Base-by-base conservation (phyloP, 2,113 vertebrate species). In the Brachyhypopomus gauderio region DNA sequence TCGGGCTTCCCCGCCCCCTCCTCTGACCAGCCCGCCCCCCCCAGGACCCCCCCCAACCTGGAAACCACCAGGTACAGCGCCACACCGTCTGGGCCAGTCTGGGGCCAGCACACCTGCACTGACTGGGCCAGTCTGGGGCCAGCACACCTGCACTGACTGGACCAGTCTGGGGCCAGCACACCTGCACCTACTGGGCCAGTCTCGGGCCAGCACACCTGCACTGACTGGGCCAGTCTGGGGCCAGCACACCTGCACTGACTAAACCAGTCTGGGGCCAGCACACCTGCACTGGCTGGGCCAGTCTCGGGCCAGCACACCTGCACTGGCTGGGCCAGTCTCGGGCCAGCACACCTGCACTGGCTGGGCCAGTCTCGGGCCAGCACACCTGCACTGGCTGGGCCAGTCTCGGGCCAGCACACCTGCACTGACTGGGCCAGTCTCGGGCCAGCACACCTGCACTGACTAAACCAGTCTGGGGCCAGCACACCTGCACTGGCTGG, bases 11-110 rank as follows among this genome's bases (percentile, higher is more conserved):
- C 92, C 5, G 89, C 86, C 16, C 90, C 88, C 19, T 73, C 86
- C 5, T 38, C 82, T 4, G 90, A 92, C 38, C 36, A 2, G 5
- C 55, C 83, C 30, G 75, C 75, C 45, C 36, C 85, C 3, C 63
- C 45, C 70, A 92, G 88, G 52, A 90, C 92, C 59, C 91, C 91
- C 93, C 4, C 87, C 94, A n/a, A 90, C 93, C 83, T 92, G 85
- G 90, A 87, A 80, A 22, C 36, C 58, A 19, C 86, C 81, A 69
- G 86, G 93, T 93, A 66, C 63, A 64, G 30, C 34, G 7, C 16
- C 62, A 16, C 30, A 30, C 1, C 1, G 30, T 30, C 30, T 30
- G 30, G 30, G 30, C n/a, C n/a, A n/a, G n/a, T n/a, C n/a, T n/a
- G n/a, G n/a, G n/a, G n/a, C n/a, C n/a, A n/a, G n/a, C n/a, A n/a